Percentiles rank a stretch among this genome's conserved stretches.
phyloP scores from a whole-genome alignment of 2,888 invertebrate genomes.

The Acleris holmiana region DNA sequence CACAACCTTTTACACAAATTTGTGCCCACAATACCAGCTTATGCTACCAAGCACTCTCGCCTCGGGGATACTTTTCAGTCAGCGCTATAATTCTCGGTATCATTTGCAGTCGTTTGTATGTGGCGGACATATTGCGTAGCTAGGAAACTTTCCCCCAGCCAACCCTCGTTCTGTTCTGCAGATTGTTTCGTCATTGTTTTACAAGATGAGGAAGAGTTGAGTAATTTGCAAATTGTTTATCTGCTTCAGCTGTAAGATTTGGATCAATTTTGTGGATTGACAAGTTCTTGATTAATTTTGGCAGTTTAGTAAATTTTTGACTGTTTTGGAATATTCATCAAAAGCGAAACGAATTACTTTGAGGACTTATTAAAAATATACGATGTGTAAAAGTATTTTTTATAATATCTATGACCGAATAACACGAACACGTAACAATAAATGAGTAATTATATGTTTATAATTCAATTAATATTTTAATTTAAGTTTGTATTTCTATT shows the following conservation, averaged over 20 bases:
- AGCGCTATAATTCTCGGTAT: constrained; percentile 53
- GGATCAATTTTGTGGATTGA: constrained; percentile 3
- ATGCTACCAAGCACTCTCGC: constrained; percentile 35
- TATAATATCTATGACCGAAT: too few relatives aligned
- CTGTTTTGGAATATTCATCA: too few relatives aligned
- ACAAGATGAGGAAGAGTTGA: constrained; percentile 57
- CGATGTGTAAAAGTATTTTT: too few relatives aligned
- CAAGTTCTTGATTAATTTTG: neutral
- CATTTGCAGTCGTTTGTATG: constrained; percentile 71
- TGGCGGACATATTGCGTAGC: constrained; percentile 57
- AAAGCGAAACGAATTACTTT: too few relatives aligned
- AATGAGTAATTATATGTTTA: too few relatives aligned
- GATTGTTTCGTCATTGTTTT: constrained; percentile 76
- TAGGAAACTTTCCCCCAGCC: constrained; percentile 71
- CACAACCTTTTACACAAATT: neutral
- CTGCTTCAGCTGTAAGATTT: constrained; percentile 16
- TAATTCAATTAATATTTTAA: too few relatives aligned
- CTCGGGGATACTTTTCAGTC: constrained; percentile 46
- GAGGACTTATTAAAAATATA: too few relatives aligned
- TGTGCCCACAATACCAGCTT: constrained; percentile 7
- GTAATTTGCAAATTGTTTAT: constrained; percentile 41
- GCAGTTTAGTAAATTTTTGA: neutral
- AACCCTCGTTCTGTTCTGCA: constrained; percentile 79
- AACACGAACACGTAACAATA: too few relatives aligned
- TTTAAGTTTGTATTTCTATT: too few relatives aligned